Evolutionary conservation across 2,113 vertebrate species (phyloP).

Genomic region (Scatophagus argus): DNA sequence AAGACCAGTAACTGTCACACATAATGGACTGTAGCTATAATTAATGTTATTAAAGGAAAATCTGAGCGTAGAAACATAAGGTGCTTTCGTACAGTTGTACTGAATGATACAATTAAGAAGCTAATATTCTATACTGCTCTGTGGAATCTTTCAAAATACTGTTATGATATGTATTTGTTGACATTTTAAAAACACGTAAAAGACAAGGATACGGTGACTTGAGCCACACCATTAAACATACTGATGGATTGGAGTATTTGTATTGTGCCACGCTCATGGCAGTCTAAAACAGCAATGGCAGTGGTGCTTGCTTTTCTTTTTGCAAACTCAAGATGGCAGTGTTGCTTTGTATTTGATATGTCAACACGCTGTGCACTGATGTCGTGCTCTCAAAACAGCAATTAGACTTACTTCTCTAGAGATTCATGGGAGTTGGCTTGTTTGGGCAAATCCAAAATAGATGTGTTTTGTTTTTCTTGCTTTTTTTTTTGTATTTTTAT

Average conservation of each 20-base stretch:
- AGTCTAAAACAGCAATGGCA: neutral
- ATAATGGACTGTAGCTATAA: neutral
- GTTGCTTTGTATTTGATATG: slow-evolving; percentile 33
- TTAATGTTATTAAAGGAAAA: neutral
- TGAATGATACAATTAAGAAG: neutral
- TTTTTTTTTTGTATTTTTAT: neutral
- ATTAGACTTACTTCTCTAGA: neutral
- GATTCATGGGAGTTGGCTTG: neutral
- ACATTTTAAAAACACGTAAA: neutral
- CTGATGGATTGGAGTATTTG: too few species aligned
- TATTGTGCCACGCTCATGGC: neutral
- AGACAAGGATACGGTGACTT: neutral
- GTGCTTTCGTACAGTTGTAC: neutral
- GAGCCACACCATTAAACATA: neutral
- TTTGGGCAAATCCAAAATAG: neutral
- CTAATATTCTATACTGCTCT: neutral
- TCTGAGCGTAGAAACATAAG: neutral
- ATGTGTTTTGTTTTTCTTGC: neutral
- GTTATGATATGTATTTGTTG: too few species aligned
- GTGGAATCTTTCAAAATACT: neutral
- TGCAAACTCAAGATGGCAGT: slow-evolving; percentile 57
- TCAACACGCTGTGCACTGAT: neutral
- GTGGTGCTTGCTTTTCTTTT: slow-evolving; percentile 19
- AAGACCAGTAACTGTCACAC: neutral
- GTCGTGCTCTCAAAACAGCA: neutral